A percentile compares a stretch with the other conserved stretches of the same genome.
Conservation (phyloP, 2,113 vertebrate species). For the Taxidea taxus region DNA sequence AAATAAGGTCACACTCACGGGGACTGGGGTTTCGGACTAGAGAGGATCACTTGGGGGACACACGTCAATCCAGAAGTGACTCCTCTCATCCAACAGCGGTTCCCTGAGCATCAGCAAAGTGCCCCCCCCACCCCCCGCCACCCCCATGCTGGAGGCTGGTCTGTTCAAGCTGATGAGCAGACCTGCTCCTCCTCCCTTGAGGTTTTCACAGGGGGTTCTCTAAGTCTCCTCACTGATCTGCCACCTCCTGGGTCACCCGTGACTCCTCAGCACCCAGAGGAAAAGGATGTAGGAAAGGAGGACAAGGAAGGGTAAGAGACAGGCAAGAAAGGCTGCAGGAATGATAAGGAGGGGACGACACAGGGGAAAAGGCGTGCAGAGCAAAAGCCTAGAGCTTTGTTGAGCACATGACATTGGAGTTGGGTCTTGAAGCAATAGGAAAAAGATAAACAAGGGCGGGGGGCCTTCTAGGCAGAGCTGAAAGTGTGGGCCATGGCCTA, state of each 20-base stretch:
- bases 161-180: neutral
- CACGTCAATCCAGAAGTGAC: neutral
- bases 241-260: neutral
- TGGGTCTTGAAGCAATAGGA: neutral
- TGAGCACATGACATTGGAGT: neutral
- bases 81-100: neutral
- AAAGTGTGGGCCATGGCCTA: too few relatives aligned
- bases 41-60: neutral
- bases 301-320: neutral
- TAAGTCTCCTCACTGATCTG: neutral
- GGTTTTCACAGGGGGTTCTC: neutral
- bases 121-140: neutral
- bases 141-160: neutral
- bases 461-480: neutral
- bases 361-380: neutral
- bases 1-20: neutral
- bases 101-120: neutral
- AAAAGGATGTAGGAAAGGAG: neutral
- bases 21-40: neutral
- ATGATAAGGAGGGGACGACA: neutral
- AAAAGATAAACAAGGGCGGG: neutral
- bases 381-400: neutral
- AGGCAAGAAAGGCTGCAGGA: neutral
- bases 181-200: neutral
- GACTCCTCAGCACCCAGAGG: neutral